Evolutionary conservation across 1,140 invertebrate genomes (phyloP).

Genomic region (Lamellibrachia luymesi): DNA sequence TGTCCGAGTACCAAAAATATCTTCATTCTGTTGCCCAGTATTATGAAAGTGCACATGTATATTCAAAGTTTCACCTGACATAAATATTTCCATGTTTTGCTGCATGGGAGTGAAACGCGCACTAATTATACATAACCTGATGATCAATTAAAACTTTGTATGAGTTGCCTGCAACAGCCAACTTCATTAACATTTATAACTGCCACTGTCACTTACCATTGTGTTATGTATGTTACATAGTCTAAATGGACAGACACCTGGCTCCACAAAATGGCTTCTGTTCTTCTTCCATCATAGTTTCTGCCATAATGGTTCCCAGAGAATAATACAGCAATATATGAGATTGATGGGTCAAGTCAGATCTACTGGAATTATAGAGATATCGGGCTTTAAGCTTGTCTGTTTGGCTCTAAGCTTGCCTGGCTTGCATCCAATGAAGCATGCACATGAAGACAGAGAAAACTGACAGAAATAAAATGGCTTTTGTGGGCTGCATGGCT

Average conservation of each 20-base stretch:
- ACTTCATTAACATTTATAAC: conserved; percentile 6
- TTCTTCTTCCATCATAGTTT: neutral
- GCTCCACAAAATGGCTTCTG: neutral
- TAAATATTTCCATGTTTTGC: too few species aligned
- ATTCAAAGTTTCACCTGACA: too few species aligned
- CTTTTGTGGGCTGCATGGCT: neutral
- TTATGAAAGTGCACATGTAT: too few species aligned
- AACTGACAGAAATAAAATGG: neutral
- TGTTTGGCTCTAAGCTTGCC: neutral
- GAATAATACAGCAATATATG: neutral
- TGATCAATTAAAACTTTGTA: too few species aligned
- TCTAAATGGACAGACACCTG: neutral
- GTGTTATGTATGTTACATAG: neutral
- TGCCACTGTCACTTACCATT: neutral
- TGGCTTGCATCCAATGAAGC: neutral
- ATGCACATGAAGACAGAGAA: neutral
- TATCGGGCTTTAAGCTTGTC: neutral
- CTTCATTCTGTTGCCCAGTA: too few species aligned
- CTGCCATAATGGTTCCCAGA: neutral
- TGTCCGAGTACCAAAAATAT: too few species aligned
- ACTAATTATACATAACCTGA: too few species aligned
- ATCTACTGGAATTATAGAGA: neutral
- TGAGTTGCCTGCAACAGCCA: too few species aligned
- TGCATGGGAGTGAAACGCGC: too few species aligned
- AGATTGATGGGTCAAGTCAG: neutral